Percentiles rank a stretch among this genome's conserved stretches.
phyloP scores from a whole-genome alignment of 2,113 vertebrate genomes.

The Siniperca chuatsi region DNA sequence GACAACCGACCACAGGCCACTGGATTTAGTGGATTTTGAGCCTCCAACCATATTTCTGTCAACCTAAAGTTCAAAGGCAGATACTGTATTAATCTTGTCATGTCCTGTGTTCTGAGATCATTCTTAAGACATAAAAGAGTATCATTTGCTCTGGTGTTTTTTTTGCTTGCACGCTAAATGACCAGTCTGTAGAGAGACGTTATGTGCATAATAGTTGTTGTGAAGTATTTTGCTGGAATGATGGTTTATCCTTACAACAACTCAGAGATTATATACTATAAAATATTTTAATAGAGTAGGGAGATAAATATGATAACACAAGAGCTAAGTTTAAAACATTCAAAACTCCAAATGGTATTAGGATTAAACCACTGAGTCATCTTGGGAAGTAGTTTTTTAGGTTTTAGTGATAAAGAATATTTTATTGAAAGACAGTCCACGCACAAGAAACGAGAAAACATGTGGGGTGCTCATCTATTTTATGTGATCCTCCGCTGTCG shows the following conservation, averaged over 20 bases:
- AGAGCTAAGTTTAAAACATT: not conserved
- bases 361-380: not conserved
- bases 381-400: not conserved
- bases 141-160: not conserved
- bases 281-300: not conserved
- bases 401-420: not conserved
- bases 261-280: slow-evolving; percentile 2
- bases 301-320: not conserved
- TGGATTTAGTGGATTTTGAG: slow-evolving; percentile 10
- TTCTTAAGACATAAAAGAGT: slow-evolving; percentile 21
- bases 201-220: slow-evolving; percentile 22
- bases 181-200: not conserved
- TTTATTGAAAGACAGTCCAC: slow-evolving; percentile 13
- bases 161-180: not conserved
- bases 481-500: slow-evolving; percentile 29
- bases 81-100: slow-evolving; percentile 19
- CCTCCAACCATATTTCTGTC: slow-evolving; percentile 28
- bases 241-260: slow-evolving; percentile 11
- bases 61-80: slow-evolving; percentile 38
- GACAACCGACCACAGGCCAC: not conserved
- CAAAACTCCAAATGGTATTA: not conserved
- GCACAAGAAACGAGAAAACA: slow-evolving; percentile 10
- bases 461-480: slow-evolving; percentile 13
- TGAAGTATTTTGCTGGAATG: slow-evolving; percentile 1
- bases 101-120: slow-evolving; percentile 17